phyloP scores from a whole-genome alignment of 1,140 invertebrate genomes.

The Bombus confusus region DNA sequence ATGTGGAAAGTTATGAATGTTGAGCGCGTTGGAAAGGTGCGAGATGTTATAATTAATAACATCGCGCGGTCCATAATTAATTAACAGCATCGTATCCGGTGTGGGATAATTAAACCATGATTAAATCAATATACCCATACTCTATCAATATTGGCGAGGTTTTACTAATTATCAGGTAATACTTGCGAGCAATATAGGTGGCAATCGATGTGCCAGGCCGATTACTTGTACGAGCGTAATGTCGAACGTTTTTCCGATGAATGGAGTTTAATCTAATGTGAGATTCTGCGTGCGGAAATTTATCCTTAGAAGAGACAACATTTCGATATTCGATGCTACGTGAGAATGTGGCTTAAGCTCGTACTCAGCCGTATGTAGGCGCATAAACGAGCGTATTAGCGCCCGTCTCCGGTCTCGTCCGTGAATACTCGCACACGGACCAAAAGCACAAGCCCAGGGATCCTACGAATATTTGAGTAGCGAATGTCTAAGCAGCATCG shows the following conservation, averaged over 20 bases:
- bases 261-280: too few species aligned
- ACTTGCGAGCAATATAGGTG: neutral
- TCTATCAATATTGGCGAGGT: neutral
- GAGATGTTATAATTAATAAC: neutral
- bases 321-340: neutral
- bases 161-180: slow-evolving; percentile 9
- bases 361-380: neutral
- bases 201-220: neutral
- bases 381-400: slow-evolving; percentile 6
- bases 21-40: neutral
- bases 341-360: slow-evolving; percentile 30
- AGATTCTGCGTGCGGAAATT: too few species aligned
- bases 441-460: slow-evolving; percentile 25
- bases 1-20: neutral
- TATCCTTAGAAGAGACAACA: neutral
- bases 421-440: slow-evolving; percentile 3
- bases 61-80: neutral
- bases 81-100: neutral
- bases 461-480: slow-evolving; percentile 62
- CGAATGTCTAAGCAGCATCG: slow-evolving; percentile 69
- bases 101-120: slow-evolving; percentile 15
- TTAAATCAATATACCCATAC: slow-evolving; percentile 3
- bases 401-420: neutral
- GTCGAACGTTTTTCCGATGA: neutral
- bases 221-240: neutral